A percentile compares a stretch with the other conserved stretches of the same genome.
These are phyloP conservation scores for Orientallactaga bullata DNA, from an alignment of 2,113 vertebrate species.

Conservation along the genomic window DNA sequence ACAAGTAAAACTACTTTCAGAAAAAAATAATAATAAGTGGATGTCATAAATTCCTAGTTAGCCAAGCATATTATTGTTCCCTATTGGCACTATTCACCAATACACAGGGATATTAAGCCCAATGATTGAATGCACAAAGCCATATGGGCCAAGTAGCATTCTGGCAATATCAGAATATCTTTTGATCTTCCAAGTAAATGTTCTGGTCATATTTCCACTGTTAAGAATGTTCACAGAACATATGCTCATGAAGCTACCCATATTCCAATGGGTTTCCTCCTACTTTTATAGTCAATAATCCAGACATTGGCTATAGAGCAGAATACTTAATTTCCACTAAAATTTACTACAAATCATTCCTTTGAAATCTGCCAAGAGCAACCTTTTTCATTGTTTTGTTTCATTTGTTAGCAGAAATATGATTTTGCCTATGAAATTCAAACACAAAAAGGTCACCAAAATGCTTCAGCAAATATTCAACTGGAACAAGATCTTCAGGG, in stretches of 20 bases:
- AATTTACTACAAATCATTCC: neutral
- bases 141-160: slow-evolving; percentile 11
- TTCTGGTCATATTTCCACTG: neutral
- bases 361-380: slow-evolving; percentile 46
- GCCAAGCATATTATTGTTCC: neutral
- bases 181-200: slow-evolving; percentile 38
- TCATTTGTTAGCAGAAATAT: neutral
- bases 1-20: slow-evolving; percentile 33
- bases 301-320: neutral
- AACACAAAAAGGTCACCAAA: slow-evolving; percentile 48
- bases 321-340: slow-evolving; percentile 38
- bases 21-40: slow-evolving; percentile 42
- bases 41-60: slow-evolving; percentile 28
- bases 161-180: slow-evolving; percentile 41
- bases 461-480: slow-evolving; percentile 69
- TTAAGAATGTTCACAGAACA: slow-evolving; percentile 7
- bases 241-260: neutral
- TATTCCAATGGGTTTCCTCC: neutral
- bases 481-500: slow-evolving; percentile 46
- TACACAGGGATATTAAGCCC: neutral
- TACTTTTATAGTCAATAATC: slow-evolving; percentile 53
- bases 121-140: slow-evolving; percentile 11
- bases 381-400: slow-evolving; percentile 7
- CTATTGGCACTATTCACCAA: slow-evolving; percentile 39
- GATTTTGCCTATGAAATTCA: slow-evolving; percentile 62